Conservation (phyloP, 2,797 vertebrate genomes). For the Myotis myotis region DNA sequence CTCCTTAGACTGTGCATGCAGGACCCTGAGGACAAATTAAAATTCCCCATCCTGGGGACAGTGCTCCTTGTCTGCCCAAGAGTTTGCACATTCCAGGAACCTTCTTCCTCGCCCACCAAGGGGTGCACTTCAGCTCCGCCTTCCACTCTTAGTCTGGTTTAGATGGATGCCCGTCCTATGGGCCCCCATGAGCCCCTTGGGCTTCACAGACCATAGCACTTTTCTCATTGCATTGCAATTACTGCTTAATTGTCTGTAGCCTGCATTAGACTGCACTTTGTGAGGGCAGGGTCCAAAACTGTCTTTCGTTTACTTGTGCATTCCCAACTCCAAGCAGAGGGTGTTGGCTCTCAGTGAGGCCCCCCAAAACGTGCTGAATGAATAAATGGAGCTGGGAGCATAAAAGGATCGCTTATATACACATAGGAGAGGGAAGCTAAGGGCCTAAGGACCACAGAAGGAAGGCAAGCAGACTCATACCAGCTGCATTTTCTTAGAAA, state of each 20-base stretch:
- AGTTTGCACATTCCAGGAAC: not conserved
- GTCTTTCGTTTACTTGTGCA: not conserved
- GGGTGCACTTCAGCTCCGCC: no score
- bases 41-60: not conserved
- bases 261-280: not conserved
- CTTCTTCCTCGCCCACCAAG: no score
- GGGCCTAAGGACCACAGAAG: not conserved
- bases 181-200: not conserved
- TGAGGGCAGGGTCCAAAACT: not conserved
- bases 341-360: not conserved
- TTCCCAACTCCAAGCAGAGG: not conserved
- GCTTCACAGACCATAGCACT: not conserved
- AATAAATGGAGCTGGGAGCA: not conserved
- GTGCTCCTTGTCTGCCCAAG: not conserved
- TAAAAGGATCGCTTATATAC: fast-evolving
- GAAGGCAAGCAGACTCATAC: not conserved
- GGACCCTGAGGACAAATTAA: not conserved
- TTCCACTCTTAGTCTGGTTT: not conserved
- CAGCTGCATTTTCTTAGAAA: not conserved
- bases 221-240: not conserved
- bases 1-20: not conserved
- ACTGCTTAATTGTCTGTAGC: not conserved
- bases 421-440: not conserved
- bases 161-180: not conserved
- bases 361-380: not conserved